These are phyloP conservation scores for Struthio camelus DNA, from an alignment of 2,113 vertebrate genomes.

Conservation along the genomic window DNA sequence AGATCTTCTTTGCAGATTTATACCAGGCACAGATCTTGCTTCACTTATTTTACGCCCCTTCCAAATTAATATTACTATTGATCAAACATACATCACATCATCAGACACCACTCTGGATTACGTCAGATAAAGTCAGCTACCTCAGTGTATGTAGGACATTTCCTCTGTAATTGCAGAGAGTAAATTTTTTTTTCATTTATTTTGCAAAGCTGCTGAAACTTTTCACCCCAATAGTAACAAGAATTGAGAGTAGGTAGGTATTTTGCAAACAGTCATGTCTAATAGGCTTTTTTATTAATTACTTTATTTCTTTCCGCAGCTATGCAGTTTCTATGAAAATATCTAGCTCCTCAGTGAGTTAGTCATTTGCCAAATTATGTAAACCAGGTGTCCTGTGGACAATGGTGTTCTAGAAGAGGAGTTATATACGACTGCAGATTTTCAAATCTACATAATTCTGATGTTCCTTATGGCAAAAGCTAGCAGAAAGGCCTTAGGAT, in stretches of 20 bases:
- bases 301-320: not conserved
- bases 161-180: not conserved
- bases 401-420: not conserved
- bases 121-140: not conserved
- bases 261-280: not conserved
- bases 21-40: not conserved
- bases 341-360: not conserved
- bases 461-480: not conserved
- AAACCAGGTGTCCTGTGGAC: slow-evolving; percentile 8
- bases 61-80: not conserved
- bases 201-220: not conserved
- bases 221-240: not conserved
- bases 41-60: not conserved
- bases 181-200: not conserved
- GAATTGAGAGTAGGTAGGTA: not conserved
- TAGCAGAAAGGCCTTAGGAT: not conserved
- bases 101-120: not conserved
- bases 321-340: not conserved
- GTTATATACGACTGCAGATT: not conserved
- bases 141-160: not conserved
- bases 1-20: not conserved
- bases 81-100: not conserved
- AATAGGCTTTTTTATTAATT: not conserved
- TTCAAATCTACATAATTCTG: not conserved
- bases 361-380: slow-evolving; percentile 37